phyloP scores from a whole-genome alignment of 1,140 invertebrate genomes.

The Phymastichus coffea region DNA sequence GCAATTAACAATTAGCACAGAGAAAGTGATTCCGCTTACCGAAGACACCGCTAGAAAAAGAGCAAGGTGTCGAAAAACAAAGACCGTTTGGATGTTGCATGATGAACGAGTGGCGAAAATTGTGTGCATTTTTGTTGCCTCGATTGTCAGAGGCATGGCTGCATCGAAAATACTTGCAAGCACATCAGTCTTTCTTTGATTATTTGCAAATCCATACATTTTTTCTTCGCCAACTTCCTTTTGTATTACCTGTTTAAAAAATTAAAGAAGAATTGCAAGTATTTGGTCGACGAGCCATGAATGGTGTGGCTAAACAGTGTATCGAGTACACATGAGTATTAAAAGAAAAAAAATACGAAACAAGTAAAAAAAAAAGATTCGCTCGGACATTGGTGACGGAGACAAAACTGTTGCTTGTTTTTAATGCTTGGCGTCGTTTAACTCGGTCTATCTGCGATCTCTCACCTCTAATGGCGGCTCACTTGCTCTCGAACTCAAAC shows the following conservation, averaged over 20 bases:
- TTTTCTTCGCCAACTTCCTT: no score
- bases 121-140: constrained; percentile 37
- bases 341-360: not conserved
- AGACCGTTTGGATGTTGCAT: constrained; percentile 34
- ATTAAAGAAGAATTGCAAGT: no score
- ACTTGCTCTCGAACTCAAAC: constrained; percentile 47
- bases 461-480: constrained; percentile 56
- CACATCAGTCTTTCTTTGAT: no score
- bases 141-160: constrained; percentile 26
- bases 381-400: constrained; percentile 57
- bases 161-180: constrained; percentile 21
- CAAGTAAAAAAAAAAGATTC: no score
- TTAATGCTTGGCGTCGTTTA: constrained; percentile 59
- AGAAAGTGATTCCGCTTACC: constrained; percentile 22
- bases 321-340: no score
- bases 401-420: constrained; percentile 59
- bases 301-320: no score
- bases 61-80: constrained; percentile 18
- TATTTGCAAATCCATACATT: no score
- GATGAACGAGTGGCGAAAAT: constrained; percentile 38
- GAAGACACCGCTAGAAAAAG: constrained; percentile 23
- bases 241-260: no score
- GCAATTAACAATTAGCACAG: constrained; percentile 18
- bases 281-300: not conserved
- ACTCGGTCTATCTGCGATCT: constrained; percentile 52